Percentiles rank a stretch among this genome's conserved stretches.
These are phyloP conservation scores for Cololabis saira DNA, from an alignment of 2,113 vertebrate genomes.

Conservation along the genomic window DNA sequence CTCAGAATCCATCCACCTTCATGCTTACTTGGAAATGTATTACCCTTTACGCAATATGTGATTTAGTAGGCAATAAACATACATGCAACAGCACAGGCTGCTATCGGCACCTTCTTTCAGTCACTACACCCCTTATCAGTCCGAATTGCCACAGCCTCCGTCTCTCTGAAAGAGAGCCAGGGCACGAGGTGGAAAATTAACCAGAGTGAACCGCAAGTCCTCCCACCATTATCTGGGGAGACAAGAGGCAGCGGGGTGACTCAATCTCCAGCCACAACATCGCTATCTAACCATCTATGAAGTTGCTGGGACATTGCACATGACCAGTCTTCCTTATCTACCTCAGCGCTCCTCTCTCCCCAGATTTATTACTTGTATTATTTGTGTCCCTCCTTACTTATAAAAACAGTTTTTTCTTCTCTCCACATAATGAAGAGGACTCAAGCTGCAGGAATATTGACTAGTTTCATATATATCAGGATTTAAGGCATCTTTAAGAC, in stretches of 20 bases:
- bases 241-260: conserved; percentile 29
- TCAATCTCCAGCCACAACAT: conserved; percentile 31
- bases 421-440: too few relatives aligned
- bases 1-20: neutral
- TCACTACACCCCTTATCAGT: conserved; percentile 37
- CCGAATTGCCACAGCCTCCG: conserved; percentile 27
- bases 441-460: too few relatives aligned
- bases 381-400: neutral
- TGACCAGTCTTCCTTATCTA: conserved; percentile 28
- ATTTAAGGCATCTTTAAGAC: too few relatives aligned
- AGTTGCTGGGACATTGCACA: conserved; percentile 43
- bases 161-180: conserved; percentile 39
- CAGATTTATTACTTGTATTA: neutral
- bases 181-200: conserved; percentile 71
- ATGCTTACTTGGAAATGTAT: conserved; percentile 16
- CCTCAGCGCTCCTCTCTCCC: neutral
- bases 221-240: conserved; percentile 56
- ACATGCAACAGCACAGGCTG: neutral
- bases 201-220: conserved; percentile 54
- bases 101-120: conserved; percentile 9
- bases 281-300: conserved; percentile 37
- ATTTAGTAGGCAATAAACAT: conserved; percentile 11
- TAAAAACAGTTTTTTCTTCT: too few relatives aligned
- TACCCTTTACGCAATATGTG: conserved; percentile 1
- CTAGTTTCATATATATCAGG: too few relatives aligned